phyloP scores from a whole-genome alignment of 2,888 invertebrate genomes.

The Dryobotodes eremita region DNA sequence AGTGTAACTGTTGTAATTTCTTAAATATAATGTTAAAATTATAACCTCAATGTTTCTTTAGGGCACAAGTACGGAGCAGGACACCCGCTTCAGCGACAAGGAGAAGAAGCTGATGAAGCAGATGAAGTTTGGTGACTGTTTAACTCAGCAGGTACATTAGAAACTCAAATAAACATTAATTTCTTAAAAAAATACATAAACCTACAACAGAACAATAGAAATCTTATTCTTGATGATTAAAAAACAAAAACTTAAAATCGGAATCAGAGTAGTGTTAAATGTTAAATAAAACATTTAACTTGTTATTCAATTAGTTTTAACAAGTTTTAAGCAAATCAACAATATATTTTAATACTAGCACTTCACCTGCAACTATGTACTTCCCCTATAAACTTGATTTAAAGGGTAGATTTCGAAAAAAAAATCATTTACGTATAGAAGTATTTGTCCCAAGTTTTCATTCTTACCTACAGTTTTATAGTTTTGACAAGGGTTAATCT shows the following conservation, averaged over 20 bases:
- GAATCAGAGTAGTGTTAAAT: not conserved
- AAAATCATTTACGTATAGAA: not conserved
- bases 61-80: constrained; percentile 99
- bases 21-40: not conserved
- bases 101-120: constrained; percentile 99
- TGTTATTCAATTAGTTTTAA: not conserved
- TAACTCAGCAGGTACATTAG: constrained; percentile 94
- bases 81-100: constrained; percentile 99
- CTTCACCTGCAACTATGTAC: not conserved
- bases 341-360: not conserved
- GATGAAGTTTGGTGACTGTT: constrained; percentile 99
- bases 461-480: not conserved
- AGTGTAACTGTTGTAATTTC: not conserved
- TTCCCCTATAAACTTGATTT: not conserved
- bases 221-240: not conserved
- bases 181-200: not conserved
- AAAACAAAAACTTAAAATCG: not conserved
- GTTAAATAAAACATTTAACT: not conserved
- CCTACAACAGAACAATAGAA: not conserved
- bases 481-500: not conserved
- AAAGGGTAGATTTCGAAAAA: too few species aligned
- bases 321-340: not conserved
- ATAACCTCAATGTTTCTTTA: constrained; percentile 77
- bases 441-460: too few species aligned
- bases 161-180: not conserved